Conservation (phyloP, 2,797 vertebrate species). For the Perodicticus potto region DNA sequence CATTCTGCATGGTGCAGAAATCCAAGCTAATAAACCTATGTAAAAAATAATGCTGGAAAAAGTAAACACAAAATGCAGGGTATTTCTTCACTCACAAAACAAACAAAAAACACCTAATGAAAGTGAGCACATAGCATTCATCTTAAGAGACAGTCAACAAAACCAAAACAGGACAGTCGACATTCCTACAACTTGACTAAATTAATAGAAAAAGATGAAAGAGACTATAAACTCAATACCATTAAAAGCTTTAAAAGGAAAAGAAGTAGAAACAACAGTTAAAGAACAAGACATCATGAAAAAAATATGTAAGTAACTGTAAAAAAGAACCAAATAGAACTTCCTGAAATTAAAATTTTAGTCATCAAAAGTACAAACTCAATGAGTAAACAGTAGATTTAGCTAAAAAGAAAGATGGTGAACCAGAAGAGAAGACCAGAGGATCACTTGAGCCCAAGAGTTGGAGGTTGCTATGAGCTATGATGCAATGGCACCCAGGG, state of each 20-base stretch:
- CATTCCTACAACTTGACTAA: not conserved
- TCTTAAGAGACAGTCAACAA: not conserved
- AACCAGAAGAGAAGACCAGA: not conserved
- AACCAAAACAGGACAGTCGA: not conserved
- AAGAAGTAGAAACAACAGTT: not conserved
- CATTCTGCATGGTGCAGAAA: not conserved
- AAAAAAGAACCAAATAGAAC: not conserved
- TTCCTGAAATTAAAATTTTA: not conserved
- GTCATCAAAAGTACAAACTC: conserved; percentile 2
- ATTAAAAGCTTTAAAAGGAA: not conserved
- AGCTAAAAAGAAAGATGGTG: not conserved
- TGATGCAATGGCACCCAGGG: too few species aligned
- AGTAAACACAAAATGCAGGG: not conserved
- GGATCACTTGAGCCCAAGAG: not conserved
- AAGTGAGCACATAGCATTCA: not conserved
- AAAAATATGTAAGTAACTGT: not conserved
- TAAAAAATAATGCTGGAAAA: not conserved
- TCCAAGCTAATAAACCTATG: conserved; percentile 1
- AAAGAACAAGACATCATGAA: not conserved
- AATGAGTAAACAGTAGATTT: not conserved
- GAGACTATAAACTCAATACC: not conserved
- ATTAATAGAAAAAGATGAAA: not conserved
- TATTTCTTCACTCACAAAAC: not conserved
- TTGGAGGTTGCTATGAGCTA: too few species aligned
- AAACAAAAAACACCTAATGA: not conserved